Percentiles rank a stretch among this genome's conserved stretches.
phyloP scores from a whole-genome alignment of 2,113 vertebrate genomes.

The Myanophis thanlyinensis region DNA sequence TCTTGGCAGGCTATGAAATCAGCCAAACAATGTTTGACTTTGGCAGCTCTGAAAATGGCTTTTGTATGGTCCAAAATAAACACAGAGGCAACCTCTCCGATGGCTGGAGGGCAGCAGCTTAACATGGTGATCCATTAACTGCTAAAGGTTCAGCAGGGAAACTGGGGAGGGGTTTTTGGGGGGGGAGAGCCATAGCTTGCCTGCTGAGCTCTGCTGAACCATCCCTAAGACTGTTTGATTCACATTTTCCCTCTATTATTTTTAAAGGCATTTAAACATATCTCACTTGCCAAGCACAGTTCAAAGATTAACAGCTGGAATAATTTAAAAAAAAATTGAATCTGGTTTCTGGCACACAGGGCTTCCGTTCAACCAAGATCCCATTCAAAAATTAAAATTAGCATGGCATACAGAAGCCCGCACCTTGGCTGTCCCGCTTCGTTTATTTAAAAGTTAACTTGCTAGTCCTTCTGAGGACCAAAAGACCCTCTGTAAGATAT shows the following conservation, averaged over 20 bases:
- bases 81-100: constrained; percentile 26
- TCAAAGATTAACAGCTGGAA: background rate
- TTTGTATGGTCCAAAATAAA: constrained; percentile 51
- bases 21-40: constrained; percentile 52
- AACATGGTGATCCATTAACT: constrained; percentile 37
- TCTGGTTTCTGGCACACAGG: background rate
- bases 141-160: constrained; percentile 31
- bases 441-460: background rate
- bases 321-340: background rate
- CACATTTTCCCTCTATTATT: background rate
- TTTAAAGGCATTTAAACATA: fast-evolving
- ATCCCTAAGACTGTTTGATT: background rate
- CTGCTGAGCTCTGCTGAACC: background rate
- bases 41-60: constrained; percentile 41
- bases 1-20: constrained; percentile 38
- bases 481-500: background rate
- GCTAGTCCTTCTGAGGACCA: background rate
- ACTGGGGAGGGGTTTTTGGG: constrained; percentile 11
- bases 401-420: background rate
- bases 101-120: constrained; percentile 32
- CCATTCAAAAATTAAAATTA: background rate
- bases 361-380: background rate
- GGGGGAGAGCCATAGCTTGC: background rate
- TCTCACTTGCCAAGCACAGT: background rate
- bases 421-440: too few species aligned